Conservation (phyloP, 2,113 vertebrate genomes). For the Podilymbus podiceps region DNA sequence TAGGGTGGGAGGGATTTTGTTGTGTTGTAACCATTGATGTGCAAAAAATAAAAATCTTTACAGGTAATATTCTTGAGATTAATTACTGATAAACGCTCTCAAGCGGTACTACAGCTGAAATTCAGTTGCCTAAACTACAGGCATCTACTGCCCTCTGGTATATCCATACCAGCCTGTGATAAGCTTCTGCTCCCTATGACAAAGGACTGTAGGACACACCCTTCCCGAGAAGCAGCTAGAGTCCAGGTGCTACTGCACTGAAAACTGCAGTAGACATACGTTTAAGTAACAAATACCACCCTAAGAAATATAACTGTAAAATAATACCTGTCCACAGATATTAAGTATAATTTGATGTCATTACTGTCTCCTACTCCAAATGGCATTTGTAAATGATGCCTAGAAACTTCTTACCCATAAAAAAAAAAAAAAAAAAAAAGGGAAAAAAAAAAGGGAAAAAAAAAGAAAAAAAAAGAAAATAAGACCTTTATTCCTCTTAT, state of each 20-base stretch:
- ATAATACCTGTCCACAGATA: background rate
- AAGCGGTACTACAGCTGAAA: background rate
- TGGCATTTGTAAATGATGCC: background rate
- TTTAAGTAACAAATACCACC: background rate
- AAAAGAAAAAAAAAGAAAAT: too few relatives aligned
- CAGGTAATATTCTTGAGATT: background rate
- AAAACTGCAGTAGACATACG: background rate
- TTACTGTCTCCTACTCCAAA: background rate
- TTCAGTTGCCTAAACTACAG: background rate
- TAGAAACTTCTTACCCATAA: background rate
- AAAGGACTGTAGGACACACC: background rate
- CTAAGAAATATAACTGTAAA: background rate
- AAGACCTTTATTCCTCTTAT: background rate
- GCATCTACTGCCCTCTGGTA: background rate
- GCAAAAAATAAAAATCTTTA: background rate
- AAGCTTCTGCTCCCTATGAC: background rate
- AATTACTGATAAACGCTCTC: constrained; percentile 3
- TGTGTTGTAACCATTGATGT: background rate
- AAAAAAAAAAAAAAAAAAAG: too few relatives aligned
- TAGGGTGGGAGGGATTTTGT: constrained; percentile 6
- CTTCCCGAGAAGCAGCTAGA: background rate
- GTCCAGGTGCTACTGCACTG: background rate
- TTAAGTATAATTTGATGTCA: background rate
- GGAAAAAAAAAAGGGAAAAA: too few relatives aligned
- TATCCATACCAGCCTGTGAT: background rate